phyloP scores from a whole-genome alignment of 2,113 vertebrate genomes.

The Varanus komodoensis region DNA sequence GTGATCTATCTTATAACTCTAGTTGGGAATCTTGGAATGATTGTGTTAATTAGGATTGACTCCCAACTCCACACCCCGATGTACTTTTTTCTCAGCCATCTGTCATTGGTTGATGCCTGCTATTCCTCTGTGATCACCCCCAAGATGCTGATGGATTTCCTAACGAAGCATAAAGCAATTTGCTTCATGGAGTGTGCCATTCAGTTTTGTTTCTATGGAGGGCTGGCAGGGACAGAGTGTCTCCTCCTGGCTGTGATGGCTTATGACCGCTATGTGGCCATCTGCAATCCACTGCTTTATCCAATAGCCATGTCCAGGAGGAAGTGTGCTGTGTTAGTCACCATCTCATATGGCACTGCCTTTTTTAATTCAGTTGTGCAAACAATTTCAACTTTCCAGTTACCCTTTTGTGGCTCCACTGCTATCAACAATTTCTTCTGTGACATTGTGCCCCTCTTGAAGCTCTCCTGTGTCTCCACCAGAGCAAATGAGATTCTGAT shows the following conservation, averaged over 20 bases:
- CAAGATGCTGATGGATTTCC: conserved; percentile 53
- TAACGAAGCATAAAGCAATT: background rate
- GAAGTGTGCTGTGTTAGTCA: background rate
- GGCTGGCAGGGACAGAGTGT: background rate
- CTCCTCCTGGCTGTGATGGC: conserved; percentile 26
- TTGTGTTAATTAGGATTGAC: no score
- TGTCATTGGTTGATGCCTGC: conserved; percentile 62
- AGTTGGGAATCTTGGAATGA: no score
- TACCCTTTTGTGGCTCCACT: conserved; percentile 55
- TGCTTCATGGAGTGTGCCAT: background rate
- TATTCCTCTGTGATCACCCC: conserved; percentile 57
- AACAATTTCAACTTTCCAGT: conserved; percentile 4
- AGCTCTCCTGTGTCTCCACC: conserved; percentile 60
- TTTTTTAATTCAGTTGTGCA: background rate
- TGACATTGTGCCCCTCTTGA: conserved; percentile 49
- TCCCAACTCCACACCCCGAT: no score
- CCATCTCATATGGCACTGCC: background rate
- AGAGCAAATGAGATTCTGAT: conserved; percentile 16
- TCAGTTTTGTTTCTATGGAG: conserved; percentile 12
- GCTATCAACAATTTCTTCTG: conserved; percentile 67
- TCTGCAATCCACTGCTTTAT: conserved; percentile 2
- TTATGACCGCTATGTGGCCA: background rate
- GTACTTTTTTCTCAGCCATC: conserved; percentile 31
- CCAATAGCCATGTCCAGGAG: background rate
- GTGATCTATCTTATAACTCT: conserved; percentile 41